These are phyloP conservation scores for Acronicta alni DNA, from an alignment of 2,888 invertebrate genomes.

Conservation along the genomic window DNA sequence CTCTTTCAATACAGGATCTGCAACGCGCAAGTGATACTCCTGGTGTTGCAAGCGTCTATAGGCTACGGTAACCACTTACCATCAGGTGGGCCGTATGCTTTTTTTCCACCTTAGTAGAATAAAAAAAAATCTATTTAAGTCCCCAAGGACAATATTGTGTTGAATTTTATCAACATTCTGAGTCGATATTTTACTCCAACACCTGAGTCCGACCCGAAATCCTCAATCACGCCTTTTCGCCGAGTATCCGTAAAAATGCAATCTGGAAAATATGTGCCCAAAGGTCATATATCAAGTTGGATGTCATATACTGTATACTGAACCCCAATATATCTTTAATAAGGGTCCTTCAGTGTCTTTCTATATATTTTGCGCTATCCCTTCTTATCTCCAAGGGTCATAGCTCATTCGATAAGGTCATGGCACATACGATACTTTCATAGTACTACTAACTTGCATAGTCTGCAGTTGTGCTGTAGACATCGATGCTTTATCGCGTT, in stretches of 20 bases:
- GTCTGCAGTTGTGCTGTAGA: too few relatives aligned
- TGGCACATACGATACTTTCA: too few relatives aligned
- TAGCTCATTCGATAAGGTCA: neutral
- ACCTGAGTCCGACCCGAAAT: constrained; percentile 19
- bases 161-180: neutral
- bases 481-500: too few relatives aligned
- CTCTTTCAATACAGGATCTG: too few relatives aligned
- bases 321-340: constrained; percentile 57
- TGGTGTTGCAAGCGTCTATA: too few relatives aligned
- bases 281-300: constrained; percentile 42
- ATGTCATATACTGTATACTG: constrained; percentile 35
- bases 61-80: too few relatives aligned
- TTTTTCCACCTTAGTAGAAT: too few relatives aligned
- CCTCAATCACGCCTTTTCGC: constrained; percentile 17
- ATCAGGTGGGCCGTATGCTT: too few relatives aligned
- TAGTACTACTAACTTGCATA: too few relatives aligned
- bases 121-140: too few relatives aligned
- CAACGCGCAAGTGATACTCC: too few relatives aligned
- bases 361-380: constrained; percentile 37
- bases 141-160: neutral
- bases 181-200: neutral
- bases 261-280: constrained; percentile 33
- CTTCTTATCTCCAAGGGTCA: constrained; percentile 32
- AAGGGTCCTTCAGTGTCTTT: constrained; percentile 50
- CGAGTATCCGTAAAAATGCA: constrained; percentile 35